A percentile compares a stretch with the other conserved stretches of the same genome.
Conservation (phyloP, 2,888 invertebrate species). For the Euclidia mi region DNA sequence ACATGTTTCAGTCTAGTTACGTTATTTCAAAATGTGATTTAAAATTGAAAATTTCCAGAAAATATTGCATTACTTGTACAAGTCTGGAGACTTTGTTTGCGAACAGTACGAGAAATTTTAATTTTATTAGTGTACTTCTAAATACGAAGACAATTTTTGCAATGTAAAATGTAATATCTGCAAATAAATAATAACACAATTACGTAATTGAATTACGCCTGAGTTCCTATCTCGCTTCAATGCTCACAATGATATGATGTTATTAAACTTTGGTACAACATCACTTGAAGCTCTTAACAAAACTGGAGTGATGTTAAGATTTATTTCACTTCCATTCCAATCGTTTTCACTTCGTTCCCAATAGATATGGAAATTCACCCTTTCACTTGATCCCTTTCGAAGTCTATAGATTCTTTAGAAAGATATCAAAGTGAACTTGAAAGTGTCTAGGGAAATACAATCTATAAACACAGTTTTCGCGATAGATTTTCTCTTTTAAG, state of each 20-base stretch:
- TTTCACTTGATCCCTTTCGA: conserved; percentile 44
- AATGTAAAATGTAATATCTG: conserved; percentile 7
- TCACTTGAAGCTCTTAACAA: no score
- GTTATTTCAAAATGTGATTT: conserved; percentile 22
- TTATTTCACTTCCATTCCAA: conserved; percentile 41
- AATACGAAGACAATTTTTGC: conserved; percentile 6
- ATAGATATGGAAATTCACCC: conserved; percentile 63
- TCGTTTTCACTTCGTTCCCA: conserved; percentile 41
- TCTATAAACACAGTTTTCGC: conserved; percentile 29
- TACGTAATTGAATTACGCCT: no score
- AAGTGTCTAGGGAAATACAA: conserved; percentile 37
- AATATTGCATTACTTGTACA: conserved; percentile 29
- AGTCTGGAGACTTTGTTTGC: conserved; percentile 8
- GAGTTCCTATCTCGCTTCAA: not conserved
- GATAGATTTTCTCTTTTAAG: not conserved
- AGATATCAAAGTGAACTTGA: conserved; percentile 43
- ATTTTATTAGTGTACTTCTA: conserved; percentile 19
- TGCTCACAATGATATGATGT: conserved; percentile 7
- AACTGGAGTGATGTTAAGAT: conserved; percentile 33
- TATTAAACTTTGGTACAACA: not conserved
- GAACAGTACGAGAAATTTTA: conserved; percentile 19
- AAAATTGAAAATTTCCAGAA: conserved; percentile 31
- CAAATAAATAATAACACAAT: not conserved
- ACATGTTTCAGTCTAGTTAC: conserved; percentile 22
- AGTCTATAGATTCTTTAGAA: conserved; percentile 19